These are phyloP conservation scores for Corella eumyota DNA, from an alignment of 23 tunicate species.

Conservation along the genomic window DNA sequence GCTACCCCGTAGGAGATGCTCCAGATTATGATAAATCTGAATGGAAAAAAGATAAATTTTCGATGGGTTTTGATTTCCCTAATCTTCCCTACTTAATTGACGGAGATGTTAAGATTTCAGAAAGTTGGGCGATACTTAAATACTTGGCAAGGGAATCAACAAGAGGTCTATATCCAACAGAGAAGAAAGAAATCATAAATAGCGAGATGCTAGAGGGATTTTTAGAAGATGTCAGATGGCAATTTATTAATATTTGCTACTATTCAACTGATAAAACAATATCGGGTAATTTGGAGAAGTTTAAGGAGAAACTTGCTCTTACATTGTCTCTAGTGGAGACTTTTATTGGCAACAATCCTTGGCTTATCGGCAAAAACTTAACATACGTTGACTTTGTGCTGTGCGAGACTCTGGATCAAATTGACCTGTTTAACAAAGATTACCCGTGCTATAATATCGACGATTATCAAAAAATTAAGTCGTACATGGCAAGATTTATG, in stretches of 20 bases:
- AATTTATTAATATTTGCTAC: constrained; percentile 33
- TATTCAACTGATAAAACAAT: constrained; percentile 10
- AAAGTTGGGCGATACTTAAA: constrained; percentile 75
- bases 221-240: constrained; percentile 31
- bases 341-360: constrained; percentile 13
- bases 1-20: constrained; percentile 24
- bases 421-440: constrained; percentile 34
- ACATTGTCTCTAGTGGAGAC: constrained; percentile 16
- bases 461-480: constrained; percentile 8
- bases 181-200: neutral
- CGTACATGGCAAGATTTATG: constrained; percentile 24
- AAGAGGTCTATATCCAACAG: constrained; percentile 1
- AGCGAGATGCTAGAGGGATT: constrained; percentile 41
- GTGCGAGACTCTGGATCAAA: constrained; percentile 76
- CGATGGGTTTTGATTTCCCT: constrained; percentile 63
- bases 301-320: neutral
- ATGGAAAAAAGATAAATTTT: constrained; percentile 42
- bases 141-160: constrained; percentile 44
- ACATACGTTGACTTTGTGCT: constrained; percentile 74
- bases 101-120: constrained; percentile 63
- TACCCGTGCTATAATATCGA: constrained; percentile 13
- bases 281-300: constrained; percentile 2
- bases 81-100: constrained; percentile 75
- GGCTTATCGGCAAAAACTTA: constrained; percentile 37
- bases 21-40: constrained; percentile 47